Evolutionary conservation across 2,113 vertebrate genomes (phyloP), one percentile per base, ranked within the genome.

Genomic region (Lanius ludovicianus): DNA sequence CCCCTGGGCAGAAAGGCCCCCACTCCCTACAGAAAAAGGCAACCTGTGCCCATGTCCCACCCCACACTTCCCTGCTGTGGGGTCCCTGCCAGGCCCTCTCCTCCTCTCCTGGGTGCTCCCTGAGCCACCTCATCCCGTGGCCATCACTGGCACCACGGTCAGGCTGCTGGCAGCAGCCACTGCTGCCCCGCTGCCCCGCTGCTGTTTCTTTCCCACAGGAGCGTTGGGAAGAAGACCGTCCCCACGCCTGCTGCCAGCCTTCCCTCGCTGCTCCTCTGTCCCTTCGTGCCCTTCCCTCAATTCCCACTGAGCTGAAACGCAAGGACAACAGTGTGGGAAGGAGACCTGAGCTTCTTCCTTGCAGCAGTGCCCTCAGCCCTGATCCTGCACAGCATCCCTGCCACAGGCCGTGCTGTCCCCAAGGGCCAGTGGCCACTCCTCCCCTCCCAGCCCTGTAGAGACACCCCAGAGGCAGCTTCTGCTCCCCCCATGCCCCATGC

Each of bases 171-270:
- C 27, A 71, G 46, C 11, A 10, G 15, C 59, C 6, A 2, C 22
- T 33, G 28, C 4, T 4, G 7, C n/a, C 41, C 28, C 33, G 44
- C 44, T 84, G 73, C 57, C 67, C 70, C 85, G 91, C 47, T 60
- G 73, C 55, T 93, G 15, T 91, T 95, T 96, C 78, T 76, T 44
- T 71, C 69, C 84, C 67, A 50, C 83, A 97, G 96, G 90, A 90
- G 37, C 59, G 27, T 7, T 27, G 2, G 35, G 33, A 93, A 63
- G 91, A 95, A 64, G 88, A 95, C 2, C 1, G 6, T 37, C 53
- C 59, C 84, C 68, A 21, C 11, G 17, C 60, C 93, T 64, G 39
- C 87, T 84, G 52, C 77, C 87, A 67, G 62, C 60, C 75, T 53
- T 28, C 46, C 88, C 76, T 69, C 2, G 13, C 83, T 91, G 39